Percentiles rank a stretch among this genome's conserved stretches.
Evolutionary conservation across 2,113 vertebrate species (phyloP).

Genomic region (Scomber scombrus): DNA sequence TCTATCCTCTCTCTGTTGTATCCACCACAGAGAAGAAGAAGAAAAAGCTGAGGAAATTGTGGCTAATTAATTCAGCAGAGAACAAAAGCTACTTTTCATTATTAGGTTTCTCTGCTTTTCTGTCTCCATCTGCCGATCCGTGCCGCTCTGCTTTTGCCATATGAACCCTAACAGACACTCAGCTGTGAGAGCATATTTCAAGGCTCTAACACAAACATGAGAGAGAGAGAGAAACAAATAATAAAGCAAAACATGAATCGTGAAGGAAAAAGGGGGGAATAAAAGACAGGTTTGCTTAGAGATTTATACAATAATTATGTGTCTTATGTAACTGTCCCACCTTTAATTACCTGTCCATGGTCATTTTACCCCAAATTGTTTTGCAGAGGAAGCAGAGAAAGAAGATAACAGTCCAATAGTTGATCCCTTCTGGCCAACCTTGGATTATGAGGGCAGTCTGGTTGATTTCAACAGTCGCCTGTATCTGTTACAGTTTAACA

Average conservation of each 20-base stretch:
- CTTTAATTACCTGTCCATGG: not conserved
- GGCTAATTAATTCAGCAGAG: conserved; percentile 26
- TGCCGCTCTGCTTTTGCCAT: conserved; percentile 3
- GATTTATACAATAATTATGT: not conserved
- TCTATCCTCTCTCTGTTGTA: conserved; percentile 35
- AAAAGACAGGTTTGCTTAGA: not conserved
- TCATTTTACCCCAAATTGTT: conserved; percentile 28
- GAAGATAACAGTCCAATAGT: conserved; percentile 53
- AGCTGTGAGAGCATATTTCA: not conserved
- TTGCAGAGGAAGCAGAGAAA: conserved; percentile 39
- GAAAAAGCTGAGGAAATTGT: conserved; percentile 33
- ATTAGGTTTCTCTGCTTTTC: conserved; percentile 52
- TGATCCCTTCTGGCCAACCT: conserved; percentile 36
- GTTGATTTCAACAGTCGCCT: conserved; percentile 61
- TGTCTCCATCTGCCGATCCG: conserved; percentile 50
- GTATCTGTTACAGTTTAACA: conserved; percentile 69
- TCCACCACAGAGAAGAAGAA: conserved; percentile 8
- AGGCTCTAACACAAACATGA: not conserved
- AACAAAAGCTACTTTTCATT: conserved; percentile 58
- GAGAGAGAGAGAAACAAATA: conserved; percentile 17
- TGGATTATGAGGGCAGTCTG: conserved; percentile 54
- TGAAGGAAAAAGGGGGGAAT: not conserved
- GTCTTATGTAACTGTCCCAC: conserved; percentile 5
- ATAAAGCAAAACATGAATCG: not conserved
- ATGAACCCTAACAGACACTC: not conserved